A percentile compares a stretch with the other conserved stretches of the same genome.
These are phyloP conservation scores for Trichopria drosophilae DNA, from an alignment of 2,888 invertebrate species.

Conservation along the genomic window DNA sequence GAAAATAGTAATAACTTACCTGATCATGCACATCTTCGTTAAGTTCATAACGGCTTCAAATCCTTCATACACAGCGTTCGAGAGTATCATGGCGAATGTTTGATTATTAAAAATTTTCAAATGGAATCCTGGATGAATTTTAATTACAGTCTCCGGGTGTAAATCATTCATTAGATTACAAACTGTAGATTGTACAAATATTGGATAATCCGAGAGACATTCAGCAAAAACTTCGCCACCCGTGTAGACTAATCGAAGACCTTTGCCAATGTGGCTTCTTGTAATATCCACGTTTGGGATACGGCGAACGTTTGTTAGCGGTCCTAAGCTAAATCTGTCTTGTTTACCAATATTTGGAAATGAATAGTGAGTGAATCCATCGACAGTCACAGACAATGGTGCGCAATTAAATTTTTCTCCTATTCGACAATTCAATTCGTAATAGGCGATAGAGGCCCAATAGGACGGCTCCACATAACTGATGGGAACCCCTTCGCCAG, in stretches of 20 bases:
- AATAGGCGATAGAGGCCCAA: slow-evolving; percentile 99
- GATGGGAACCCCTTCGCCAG: too few species aligned
- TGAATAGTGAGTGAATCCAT: slow-evolving; percentile 98
- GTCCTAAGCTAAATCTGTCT: slow-evolving; percentile 95
- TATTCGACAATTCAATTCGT: slow-evolving; percentile 95
- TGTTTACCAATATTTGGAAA: slow-evolving; percentile 95
- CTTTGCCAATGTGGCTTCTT: slow-evolving; percentile 96
- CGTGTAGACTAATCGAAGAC: slow-evolving; percentile 92
- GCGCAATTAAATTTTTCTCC: slow-evolving; percentile 95
- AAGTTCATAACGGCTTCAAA: slow-evolving; percentile 98
- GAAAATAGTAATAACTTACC: slow-evolving; percentile 49
- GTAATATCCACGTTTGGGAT: slow-evolving; percentile 99
- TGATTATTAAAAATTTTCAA: slow-evolving; percentile 98
- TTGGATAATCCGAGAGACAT: slow-evolving; percentile 93
- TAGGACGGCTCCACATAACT: slow-evolving; percentile 90
- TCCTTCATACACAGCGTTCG: slow-evolving; percentile 95
- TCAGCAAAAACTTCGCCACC: slow-evolving; percentile 98
- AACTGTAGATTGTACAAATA: slow-evolving; percentile 97
- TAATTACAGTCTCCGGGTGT: slow-evolving; percentile 98
- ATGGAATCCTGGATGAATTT: slow-evolving; percentile 95
- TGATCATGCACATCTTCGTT: slow-evolving; percentile 98
- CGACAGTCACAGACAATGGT: slow-evolving; percentile 89
- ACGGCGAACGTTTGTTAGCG: slow-evolving; percentile 95
- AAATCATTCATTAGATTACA: slow-evolving; percentile 98
- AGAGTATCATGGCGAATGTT: slow-evolving; percentile 92